phyloP scores from a whole-genome alignment of 2,113 vertebrate genomes.

The Xiphophorus couchianus region DNA sequence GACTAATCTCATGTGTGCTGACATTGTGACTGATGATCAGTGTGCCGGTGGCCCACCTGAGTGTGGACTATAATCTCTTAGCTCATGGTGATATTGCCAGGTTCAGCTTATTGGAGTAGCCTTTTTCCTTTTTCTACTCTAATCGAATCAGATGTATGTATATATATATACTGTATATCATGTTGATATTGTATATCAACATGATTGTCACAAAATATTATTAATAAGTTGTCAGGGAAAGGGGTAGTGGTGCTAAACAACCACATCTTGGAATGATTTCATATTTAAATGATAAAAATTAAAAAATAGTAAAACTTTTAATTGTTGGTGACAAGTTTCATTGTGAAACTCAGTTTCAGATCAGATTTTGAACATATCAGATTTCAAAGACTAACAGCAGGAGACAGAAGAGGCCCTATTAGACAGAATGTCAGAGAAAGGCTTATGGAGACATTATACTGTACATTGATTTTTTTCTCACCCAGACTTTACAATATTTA shows the following conservation, averaged over 20 bases:
- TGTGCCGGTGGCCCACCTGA: constrained; percentile 62
- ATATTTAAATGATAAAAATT: too few relatives aligned
- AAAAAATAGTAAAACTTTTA: too few relatives aligned
- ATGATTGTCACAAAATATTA: too few relatives aligned
- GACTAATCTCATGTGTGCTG: constrained; percentile 70
- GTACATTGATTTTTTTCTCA: constrained; percentile 21
- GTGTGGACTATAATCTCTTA: constrained; percentile 64
- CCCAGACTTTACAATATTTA: constrained; percentile 30
- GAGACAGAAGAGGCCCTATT: constrained; percentile 3
- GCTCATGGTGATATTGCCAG: constrained; percentile 60
- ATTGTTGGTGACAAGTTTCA: too few relatives aligned
- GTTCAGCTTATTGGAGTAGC: constrained; percentile 49
- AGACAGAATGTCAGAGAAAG: constrained; percentile 10
- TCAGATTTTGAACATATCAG: constrained; percentile 14
- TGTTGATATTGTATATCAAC: too few relatives aligned
- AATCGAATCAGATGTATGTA: not conserved
- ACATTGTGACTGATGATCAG: constrained; percentile 70
- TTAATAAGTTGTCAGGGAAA: too few relatives aligned
- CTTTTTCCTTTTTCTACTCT: constrained; percentile 43
- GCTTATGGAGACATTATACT: not conserved
- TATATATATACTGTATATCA: not conserved
- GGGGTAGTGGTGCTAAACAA: too few relatives aligned
- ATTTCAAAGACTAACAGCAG: constrained; percentile 20
- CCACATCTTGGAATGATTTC: too few relatives aligned
- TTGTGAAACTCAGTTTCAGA: constrained; percentile 11